Evolutionary conservation across 2,888 invertebrate genomes (phyloP).

Genomic region (Teleiodes luculella): DNA sequence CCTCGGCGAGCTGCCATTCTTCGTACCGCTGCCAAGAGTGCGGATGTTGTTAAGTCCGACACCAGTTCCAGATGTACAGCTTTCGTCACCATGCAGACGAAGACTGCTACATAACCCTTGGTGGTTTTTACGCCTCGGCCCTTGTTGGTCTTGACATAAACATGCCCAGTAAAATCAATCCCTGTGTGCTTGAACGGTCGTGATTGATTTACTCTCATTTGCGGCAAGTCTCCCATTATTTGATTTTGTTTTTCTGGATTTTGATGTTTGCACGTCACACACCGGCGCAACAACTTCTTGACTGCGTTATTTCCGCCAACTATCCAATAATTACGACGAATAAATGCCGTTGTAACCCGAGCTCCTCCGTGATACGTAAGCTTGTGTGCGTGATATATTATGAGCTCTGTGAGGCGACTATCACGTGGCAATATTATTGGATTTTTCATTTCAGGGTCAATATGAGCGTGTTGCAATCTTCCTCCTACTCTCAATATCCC

Average conservation of each 20-base stretch:
- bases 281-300: slow-evolving; percentile 13
- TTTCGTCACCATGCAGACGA: no score
- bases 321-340: slow-evolving; percentile 24
- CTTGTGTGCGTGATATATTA: slow-evolving; percentile 23
- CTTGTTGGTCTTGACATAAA: slow-evolving; percentile 19
- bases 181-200: slow-evolving; percentile 22
- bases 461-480: slow-evolving; percentile 4
- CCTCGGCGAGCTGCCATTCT: no score
- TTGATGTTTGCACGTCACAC: slow-evolving; percentile 20
- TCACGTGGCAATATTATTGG: slow-evolving; percentile 19
- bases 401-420: slow-evolving; percentile 16
- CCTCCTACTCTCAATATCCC: slow-evolving; percentile 18
- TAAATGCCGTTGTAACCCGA: slow-evolving; percentile 16
- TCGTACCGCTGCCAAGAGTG: no score
- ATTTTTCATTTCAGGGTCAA: neutral
- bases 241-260: slow-evolving; percentile 15
- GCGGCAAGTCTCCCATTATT: slow-evolving; percentile 26
- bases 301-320: slow-evolving; percentile 19
- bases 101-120: slow-evolving; percentile 29
- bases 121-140: slow-evolving; percentile 20
- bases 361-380: slow-evolving; percentile 24
- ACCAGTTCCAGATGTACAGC: no score
- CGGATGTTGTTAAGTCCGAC: no score
- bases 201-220: slow-evolving; percentile 16
- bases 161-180: slow-evolving; percentile 21